Evolutionary conservation across 2,797 vertebrate genomes (phyloP).

Genomic region (Cirrhinus molitorella): DNA sequence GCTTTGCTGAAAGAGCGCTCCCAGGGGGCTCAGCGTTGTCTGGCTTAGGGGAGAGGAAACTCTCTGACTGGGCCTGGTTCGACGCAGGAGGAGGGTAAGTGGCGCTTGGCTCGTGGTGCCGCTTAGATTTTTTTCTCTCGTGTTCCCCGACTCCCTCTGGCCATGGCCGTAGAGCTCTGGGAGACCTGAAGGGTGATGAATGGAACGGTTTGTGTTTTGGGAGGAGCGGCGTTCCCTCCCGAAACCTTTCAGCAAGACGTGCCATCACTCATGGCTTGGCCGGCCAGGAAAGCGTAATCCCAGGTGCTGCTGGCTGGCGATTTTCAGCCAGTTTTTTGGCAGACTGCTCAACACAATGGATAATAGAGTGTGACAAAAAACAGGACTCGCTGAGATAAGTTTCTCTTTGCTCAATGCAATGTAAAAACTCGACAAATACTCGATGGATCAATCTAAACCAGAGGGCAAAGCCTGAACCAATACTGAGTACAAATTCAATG

Average conservation of each 20-base stretch:
- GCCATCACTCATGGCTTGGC: slow-evolving; percentile 57
- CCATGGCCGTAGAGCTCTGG: slow-evolving; percentile 20
- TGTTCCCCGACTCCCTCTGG: slow-evolving; percentile 44
- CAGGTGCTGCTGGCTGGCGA: slow-evolving; percentile 51
- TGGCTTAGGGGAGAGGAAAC: slow-evolving; percentile 37
- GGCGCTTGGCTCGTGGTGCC: slow-evolving; percentile 49
- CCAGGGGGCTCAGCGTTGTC: slow-evolving; percentile 10
- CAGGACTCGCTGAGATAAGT: background rate
- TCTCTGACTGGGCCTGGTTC: slow-evolving; percentile 27
- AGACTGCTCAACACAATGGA: background rate
- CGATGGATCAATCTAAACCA: background rate
- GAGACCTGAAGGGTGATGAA: slow-evolving; percentile 55
- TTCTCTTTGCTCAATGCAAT: background rate
- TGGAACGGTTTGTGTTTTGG: slow-evolving; percentile 50
- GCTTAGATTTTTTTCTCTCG: slow-evolving; percentile 41
- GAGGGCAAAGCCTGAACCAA: background rate
- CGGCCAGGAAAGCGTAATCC: slow-evolving; percentile 44
- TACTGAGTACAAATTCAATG: background rate
- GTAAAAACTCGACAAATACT: background rate
- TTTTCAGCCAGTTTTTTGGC: slow-evolving; percentile 3
- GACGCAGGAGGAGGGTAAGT: slow-evolving; percentile 55
- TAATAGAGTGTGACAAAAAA: slow-evolving; percentile 14
- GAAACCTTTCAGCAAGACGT: slow-evolving; percentile 56
- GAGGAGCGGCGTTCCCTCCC: slow-evolving; percentile 49
- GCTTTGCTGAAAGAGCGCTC: slow-evolving; percentile 40